phyloP scores from a whole-genome alignment of 2,888 invertebrate genomes.

The Xanthorhoe spadicearia region DNA sequence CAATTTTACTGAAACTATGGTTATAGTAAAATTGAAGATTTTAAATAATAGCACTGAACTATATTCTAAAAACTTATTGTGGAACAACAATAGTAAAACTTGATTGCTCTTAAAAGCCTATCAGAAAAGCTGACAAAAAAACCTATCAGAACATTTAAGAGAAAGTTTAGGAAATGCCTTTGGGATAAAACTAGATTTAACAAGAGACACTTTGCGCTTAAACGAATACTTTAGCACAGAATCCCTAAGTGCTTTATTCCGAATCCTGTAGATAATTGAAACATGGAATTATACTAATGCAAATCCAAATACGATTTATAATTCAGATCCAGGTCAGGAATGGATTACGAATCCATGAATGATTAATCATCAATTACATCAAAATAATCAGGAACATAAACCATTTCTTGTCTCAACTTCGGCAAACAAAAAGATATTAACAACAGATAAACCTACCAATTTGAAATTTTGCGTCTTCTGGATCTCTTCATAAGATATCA shows the following conservation, averaged over 20 bases:
- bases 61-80: no score
- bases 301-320: neutral
- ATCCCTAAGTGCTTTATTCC: neutral
- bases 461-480: slow-evolving; percentile 11
- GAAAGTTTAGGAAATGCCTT: neutral
- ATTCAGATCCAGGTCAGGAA: neutral
- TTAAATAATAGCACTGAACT: no score
- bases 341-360: neutral
- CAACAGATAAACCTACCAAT: slow-evolving; percentile 15
- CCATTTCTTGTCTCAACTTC: neutral
- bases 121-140: neutral
- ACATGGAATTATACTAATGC: neutral
- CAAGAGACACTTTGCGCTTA: neutral
- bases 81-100: neutral
- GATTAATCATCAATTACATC: neutral
- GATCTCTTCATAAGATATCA: slow-evolving; percentile 19
- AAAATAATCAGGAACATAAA: neutral
- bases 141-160: no score
- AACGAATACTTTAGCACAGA: no score
- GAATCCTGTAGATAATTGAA: neutral
- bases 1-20: no score
- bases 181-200: neutral
- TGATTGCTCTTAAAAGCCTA: neutral
- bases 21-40: no score
- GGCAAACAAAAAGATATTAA: slow-evolving; percentile 1